phyloP scores from a whole-genome alignment of 1,140 invertebrate genomes.

The Drosophila azteca region DNA sequence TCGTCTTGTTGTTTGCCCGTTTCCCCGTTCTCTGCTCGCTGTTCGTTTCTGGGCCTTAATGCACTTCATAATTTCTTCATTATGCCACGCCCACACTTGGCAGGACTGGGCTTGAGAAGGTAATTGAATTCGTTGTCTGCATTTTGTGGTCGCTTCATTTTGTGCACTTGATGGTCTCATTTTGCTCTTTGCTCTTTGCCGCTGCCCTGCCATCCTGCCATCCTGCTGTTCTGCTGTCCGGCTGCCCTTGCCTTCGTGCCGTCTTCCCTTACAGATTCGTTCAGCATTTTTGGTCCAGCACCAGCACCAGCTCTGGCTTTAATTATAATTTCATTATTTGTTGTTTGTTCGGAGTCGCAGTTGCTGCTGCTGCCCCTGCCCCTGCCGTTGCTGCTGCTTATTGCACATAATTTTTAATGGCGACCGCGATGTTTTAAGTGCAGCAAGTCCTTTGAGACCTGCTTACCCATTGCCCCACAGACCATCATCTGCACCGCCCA shows the following conservation, averaged over 20 bases:
- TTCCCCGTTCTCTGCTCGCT: conserved; percentile 1
- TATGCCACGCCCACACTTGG: conserved; percentile 29
- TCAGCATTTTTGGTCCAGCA: too few species aligned
- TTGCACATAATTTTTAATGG: conserved; percentile 71
- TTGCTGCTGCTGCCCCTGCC: conserved; percentile 13
- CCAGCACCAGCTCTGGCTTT: conserved; percentile 36
- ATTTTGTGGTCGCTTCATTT: conserved; percentile 74
- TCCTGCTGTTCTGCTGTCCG: too few species aligned
- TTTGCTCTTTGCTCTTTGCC: background rate
- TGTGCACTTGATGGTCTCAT: conserved; percentile 57
- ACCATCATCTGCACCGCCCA: too few species aligned
- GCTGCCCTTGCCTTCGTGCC: too few species aligned
- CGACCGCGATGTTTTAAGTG: conserved; percentile 66
- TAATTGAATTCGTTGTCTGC: conserved; percentile 75
- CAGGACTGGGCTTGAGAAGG: conserved; percentile 1
- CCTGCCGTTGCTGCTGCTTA: conserved; percentile 21
- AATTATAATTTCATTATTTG: conserved; percentile 77
- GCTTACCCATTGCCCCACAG: conserved; percentile 11
- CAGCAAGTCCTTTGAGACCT: conserved; percentile 44
- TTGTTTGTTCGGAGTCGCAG: conserved; percentile 45
- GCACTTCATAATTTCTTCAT: conserved; percentile 79
- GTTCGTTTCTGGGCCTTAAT: conserved; percentile 48
- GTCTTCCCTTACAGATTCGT: too few species aligned
- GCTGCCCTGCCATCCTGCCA: too few species aligned
- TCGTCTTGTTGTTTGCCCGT: conserved; percentile 22